Evolutionary conservation across 92 coral and sea anemone genomes (phyloP).

Genomic region (Siderastrea siderea): DNA sequence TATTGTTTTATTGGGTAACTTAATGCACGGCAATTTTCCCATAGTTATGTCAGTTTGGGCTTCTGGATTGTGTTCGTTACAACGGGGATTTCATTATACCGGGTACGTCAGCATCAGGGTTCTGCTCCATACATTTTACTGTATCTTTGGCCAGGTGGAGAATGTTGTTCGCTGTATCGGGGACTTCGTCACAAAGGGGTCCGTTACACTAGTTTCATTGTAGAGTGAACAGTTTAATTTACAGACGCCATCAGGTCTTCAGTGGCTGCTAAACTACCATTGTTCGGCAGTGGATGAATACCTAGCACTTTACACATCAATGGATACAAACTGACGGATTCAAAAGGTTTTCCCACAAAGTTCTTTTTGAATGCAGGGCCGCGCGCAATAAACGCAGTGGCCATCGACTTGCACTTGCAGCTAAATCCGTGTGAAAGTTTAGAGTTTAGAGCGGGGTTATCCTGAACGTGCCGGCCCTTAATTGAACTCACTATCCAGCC

Average conservation of each 20-base stretch:
- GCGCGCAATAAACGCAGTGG: slow-evolving; percentile 84
- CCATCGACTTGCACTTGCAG: slow-evolving; percentile 67
- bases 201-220: too few species aligned
- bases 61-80: too few species aligned
- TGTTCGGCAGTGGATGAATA: slow-evolving; percentile 75
- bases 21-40: too few species aligned
- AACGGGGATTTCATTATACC: too few species aligned
- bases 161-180: too few species aligned
- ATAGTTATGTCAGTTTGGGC: too few species aligned
- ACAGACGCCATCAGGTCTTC: slow-evolving; percentile 34
- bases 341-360: slow-evolving; percentile 68
- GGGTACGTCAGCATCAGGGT: too few species aligned
- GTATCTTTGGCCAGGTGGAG: too few species aligned
- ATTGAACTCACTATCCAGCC: slow-evolving; percentile 82
- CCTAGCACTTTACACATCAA: slow-evolving; percentile 85
- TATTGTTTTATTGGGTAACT: too few species aligned
- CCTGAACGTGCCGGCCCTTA: slow-evolving; percentile 33
- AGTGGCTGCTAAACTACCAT: slow-evolving; percentile 61
- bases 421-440: slow-evolving; percentile 77
- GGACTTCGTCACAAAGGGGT: too few species aligned
- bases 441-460: neutral
- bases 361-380: slow-evolving; percentile 89
- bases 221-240: too few species aligned
- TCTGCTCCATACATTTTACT: too few species aligned
- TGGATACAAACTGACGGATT: slow-evolving; percentile 80